phyloP scores from a whole-genome alignment of 2,888 invertebrate species.

The Parnassius apollo region DNA sequence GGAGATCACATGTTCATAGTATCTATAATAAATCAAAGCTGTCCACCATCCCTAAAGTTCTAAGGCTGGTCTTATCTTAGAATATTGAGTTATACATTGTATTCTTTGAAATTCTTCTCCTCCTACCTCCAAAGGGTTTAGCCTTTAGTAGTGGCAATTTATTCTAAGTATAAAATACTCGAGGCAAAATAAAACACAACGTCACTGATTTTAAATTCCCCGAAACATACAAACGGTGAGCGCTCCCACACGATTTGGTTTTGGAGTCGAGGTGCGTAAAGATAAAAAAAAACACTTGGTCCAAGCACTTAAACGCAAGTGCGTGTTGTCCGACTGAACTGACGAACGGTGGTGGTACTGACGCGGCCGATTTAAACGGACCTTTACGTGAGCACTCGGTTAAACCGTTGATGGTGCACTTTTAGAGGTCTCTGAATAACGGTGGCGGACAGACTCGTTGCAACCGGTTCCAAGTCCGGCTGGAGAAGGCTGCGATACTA shows the following conservation, averaged over 20 bases:
- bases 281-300: conserved; percentile 12
- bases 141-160: conserved; percentile 8
- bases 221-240: conserved; percentile 7
- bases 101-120: conserved; percentile 11
- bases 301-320: conserved; percentile 28
- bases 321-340: conserved; percentile 30
- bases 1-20: no score
- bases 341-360: conserved; percentile 29
- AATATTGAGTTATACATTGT: conserved; percentile 2
- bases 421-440: conserved; percentile 28
- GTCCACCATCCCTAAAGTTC: no score
- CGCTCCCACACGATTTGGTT: conserved; percentile 4
- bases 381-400: conserved; percentile 10
- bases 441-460: conserved; percentile 51
- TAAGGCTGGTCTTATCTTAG: no score
- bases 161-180: conserved; percentile 11
- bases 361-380: conserved; percentile 31
- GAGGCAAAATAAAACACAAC: conserved; percentile 12
- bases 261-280: conserved; percentile 7
- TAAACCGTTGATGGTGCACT: conserved; percentile 3
- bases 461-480: conserved; percentile 67
- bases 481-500: conserved; percentile 50
- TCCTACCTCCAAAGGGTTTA: conserved; percentile 12
- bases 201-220: conserved; percentile 1
- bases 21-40: no score